Evolutionary conservation across 1,140 invertebrate species (phyloP), one percentile per base, ranked within the genome.

Genomic region (Acromyrmex charruanus): DNA sequence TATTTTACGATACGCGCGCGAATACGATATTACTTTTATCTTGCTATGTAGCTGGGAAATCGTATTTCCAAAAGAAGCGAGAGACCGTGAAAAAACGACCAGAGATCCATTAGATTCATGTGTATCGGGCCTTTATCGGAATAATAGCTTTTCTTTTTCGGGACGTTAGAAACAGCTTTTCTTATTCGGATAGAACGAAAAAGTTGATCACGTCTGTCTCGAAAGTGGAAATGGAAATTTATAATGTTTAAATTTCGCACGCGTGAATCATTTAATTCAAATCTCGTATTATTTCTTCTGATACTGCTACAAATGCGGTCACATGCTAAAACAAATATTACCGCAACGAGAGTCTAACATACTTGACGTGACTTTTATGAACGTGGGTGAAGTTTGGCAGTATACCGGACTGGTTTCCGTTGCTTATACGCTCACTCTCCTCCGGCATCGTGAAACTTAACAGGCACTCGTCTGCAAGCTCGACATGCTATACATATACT

Each of bases 401-500:
- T 14, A 31, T 10, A 58, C 18, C 28, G 9, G 16, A 55, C 25
- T 59, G 35, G 25, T 61, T 75, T 84, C 58, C 55, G 55, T 75
- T 35, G 69, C 31, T 58, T 39, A 12, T 55, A 39, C 25, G 31
- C 0, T 61, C 28, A n/a, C 16, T 63, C 68, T 74, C 9, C 53
- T 74, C 68, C 53, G 16, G 18, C 55, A 59, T 84, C 68, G 28
- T 61, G 14, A 49, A 74, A 84, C 55, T 75, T 84, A 84, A 75
- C 69, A 84, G 72, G 80, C 25, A 59, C 80, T 82, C 39, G 55
- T 82, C 80, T 61, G 44, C 39, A 74, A 82, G 39, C 80, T 84
- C 14, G 51, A 55, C 28, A 58, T 44, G 51, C 39, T n/a, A 14
- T 35, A 31, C 14, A n/a, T 25, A 18, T 74, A 58, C 31, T 14